These are phyloP conservation scores for Brevimyrus niger DNA, from an alignment of 2,113 vertebrate genomes.

Conservation along the genomic window DNA sequence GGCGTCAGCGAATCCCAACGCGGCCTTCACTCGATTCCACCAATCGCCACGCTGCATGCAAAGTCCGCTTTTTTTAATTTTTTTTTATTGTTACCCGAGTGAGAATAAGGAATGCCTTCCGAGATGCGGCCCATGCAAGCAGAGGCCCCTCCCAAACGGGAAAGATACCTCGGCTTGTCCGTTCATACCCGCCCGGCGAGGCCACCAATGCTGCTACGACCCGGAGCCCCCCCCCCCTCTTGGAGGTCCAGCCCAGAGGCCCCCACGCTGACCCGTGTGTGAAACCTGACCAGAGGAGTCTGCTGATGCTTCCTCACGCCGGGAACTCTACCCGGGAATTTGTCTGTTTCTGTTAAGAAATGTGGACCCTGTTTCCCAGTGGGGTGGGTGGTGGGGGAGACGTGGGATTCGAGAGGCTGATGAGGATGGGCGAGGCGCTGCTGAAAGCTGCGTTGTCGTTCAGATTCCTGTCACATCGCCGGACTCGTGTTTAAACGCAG, in stretches of 20 bases:
- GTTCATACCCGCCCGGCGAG: not conserved
- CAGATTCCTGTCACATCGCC: not conserved
- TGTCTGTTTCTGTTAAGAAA: not conserved
- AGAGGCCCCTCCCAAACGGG: not conserved
- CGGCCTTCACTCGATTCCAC: not conserved
- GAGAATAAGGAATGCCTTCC: not conserved
- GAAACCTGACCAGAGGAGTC: not conserved
- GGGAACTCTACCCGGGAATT: not conserved
- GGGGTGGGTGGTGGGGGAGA: not conserved
- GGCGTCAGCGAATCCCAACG: not conserved
- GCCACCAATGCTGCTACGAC: not conserved
- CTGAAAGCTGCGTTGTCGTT: not conserved
- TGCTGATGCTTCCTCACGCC: not conserved
- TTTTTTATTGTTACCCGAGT: not conserved
- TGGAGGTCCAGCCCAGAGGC: not conserved
- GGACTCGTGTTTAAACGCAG: not conserved
- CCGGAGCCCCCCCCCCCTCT: not conserved
- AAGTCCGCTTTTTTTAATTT: not conserved
- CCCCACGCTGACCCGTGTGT: not conserved
- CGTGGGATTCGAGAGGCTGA: not conserved
- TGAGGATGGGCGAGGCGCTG: not conserved
- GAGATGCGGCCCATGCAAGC: not conserved
- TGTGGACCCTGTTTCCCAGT: not conserved
- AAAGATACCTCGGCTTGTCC: not conserved
- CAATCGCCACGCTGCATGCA: not conserved